Evolutionary conservation across 2,113 vertebrate species (phyloP).

Genomic region (Chionomys nivalis): DNA sequence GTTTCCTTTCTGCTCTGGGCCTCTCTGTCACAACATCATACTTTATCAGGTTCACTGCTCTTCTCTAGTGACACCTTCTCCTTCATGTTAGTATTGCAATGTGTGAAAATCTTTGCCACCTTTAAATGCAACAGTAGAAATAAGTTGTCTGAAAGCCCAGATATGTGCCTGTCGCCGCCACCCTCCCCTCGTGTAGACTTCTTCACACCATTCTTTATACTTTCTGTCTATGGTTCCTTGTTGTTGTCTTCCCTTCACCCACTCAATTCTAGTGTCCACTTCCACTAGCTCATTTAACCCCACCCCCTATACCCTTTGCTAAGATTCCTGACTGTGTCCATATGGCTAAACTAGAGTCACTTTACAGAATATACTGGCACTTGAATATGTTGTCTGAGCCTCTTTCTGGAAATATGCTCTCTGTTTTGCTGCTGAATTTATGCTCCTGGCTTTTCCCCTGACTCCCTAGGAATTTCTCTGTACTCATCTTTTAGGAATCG

Average conservation of each 20-base stretch:
- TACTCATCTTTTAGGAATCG: not conserved
- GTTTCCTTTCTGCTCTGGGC: not conserved
- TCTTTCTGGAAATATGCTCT: not conserved
- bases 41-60: not conserved
- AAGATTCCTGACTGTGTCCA: not conserved
- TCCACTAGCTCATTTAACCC: not conserved
- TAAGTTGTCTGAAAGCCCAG: not conserved
- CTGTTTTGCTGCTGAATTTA: not conserved
- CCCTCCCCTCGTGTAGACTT: not conserved
- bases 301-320: not conserved
- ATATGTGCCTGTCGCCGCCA: not conserved
- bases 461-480: not conserved
- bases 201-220: not conserved
- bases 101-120: not conserved
- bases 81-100: not conserved
- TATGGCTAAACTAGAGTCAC: not conserved
- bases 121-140: not conserved
- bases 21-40: not conserved
- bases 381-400: not conserved
- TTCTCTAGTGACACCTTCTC: not conserved
- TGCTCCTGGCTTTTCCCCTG: not conserved
- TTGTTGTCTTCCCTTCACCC: not conserved
- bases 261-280: not conserved
- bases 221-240: not conserved
- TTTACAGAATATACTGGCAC: not conserved